Evolutionary conservation across 2,113 vertebrate genomes (phyloP), one percentile per base, ranked within the genome.

Genomic region (Ornithorhynchus anatinus): DNA sequence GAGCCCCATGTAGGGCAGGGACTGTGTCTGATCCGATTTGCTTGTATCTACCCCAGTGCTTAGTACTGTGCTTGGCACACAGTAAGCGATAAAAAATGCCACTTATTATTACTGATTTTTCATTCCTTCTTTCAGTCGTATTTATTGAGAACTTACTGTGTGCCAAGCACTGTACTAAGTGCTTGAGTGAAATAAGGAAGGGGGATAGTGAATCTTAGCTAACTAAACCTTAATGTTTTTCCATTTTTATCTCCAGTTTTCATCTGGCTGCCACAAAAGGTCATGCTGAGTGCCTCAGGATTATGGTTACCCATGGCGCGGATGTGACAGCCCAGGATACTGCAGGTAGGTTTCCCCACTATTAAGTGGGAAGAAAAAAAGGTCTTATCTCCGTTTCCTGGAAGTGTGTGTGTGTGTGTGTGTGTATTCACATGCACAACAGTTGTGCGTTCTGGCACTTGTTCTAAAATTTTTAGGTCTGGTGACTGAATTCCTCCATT

Each of bases 191-290:
- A 17, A 16, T 14, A 17, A 17, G 19, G 31, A 27, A 50, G 31
- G 25, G 31, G 15, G 7, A 29, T 7, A 2, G 31, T 50, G 8
- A 29, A 9, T 29, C 19, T 48, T n/a, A n/a, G n/a, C n/a, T n/a
- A n/a, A n/a, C n/a, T n/a, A 33, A 63, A n/a, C 48, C 32, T 73
- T 68, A 69, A 5, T 89, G 57, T 67, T 77, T 14, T 3, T 80
- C 40, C 88, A 58, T 89, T 85, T 53, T 75, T n/a, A n/a, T n/a
- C n/a, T 59, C 31, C 79, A 96, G 98, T 52, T 96, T 99, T 78
- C 98, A 99, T 75, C 92, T 96, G 71, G 97, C 98, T 51, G 96
- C 96, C 31, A 83, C 87, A 0, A 97, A 94, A 40, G 98, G 98
- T 32, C 95, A 96, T 11, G 82, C 84, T 4, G 98, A 99, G 31